Conservation (phyloP, 1,140 invertebrate genomes). For the Lamellibrachia luymesi region DNA sequence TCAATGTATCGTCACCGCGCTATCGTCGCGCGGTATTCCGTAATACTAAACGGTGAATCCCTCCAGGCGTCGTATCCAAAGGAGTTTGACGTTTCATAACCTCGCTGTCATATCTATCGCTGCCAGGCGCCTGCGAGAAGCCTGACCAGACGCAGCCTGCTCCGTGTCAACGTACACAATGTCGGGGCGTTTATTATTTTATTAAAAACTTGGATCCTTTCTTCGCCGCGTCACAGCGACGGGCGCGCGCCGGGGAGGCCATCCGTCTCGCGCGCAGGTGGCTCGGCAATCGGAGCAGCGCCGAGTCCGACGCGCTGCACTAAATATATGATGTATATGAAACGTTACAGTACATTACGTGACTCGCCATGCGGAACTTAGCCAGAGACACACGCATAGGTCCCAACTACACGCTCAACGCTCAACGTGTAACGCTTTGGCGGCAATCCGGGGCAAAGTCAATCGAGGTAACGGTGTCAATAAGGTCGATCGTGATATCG, state of each 20-base stretch:
- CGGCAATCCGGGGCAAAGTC: neutral
- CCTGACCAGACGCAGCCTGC: neutral
- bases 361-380: neutral
- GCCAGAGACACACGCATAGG: neutral
- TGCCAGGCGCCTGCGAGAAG: neutral
- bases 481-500: neutral
- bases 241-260: neutral
- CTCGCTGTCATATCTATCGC: neutral
- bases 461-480: neutral
- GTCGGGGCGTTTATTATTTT: neutral
- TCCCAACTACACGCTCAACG: neutral
- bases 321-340: slow-evolving; percentile 2
- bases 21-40: neutral
- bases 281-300: neutral
- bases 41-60: neutral
- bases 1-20: neutral
- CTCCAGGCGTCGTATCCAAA: neutral
- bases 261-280: neutral
- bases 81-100: too few species aligned
- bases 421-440: neutral
- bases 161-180: neutral
- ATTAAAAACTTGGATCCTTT: neutral
- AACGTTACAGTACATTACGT: neutral
- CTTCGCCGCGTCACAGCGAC: neutral
- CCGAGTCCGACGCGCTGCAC: neutral